phyloP scores from a whole-genome alignment of 1,140 invertebrate species.

The Polypedilum pembai region DNA sequence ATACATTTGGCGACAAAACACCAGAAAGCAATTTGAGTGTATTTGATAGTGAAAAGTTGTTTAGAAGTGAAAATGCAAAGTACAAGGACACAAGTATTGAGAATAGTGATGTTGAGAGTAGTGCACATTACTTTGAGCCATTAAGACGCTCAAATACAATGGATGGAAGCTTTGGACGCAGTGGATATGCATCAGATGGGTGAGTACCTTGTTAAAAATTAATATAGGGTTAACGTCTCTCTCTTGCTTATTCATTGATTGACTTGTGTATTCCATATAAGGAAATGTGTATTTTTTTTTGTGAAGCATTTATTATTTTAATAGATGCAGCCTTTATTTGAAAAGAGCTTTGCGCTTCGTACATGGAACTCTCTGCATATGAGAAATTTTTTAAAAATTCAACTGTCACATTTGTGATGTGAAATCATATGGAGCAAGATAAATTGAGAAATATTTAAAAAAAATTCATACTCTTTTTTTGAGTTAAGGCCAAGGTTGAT shows the following conservation, averaged over 20 bases:
- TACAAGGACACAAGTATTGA: conserved; percentile 23
- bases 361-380: too few species aligned
- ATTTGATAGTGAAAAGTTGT: conserved; percentile 24
- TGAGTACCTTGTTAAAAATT: conserved; percentile 1
- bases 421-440: too few species aligned
- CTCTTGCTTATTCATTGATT: too few species aligned
- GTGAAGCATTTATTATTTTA: too few species aligned
- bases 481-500: conserved; percentile 25
- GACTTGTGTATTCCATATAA: conserved; percentile 1
- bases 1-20: conserved; percentile 30
- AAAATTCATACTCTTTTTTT: not conserved
- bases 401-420: too few species aligned
- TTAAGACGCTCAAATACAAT: conserved; percentile 31
- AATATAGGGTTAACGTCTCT: conserved; percentile 3
- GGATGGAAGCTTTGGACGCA: conserved; percentile 30
- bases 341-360: too few species aligned
- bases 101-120: conserved; percentile 11
- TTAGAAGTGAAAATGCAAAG: conserved; percentile 23
- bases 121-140: conserved; percentile 29
- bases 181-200: conserved; percentile 30
- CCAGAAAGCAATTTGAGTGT: conserved; percentile 27
- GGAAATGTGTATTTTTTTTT: conserved; percentile 10
- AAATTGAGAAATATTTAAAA: too few species aligned
- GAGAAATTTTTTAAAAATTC: too few species aligned
- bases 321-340: too few species aligned